Evolutionary conservation across 2,113 vertebrate genomes (phyloP).

Genomic region (Syngnathus typhle): DNA sequence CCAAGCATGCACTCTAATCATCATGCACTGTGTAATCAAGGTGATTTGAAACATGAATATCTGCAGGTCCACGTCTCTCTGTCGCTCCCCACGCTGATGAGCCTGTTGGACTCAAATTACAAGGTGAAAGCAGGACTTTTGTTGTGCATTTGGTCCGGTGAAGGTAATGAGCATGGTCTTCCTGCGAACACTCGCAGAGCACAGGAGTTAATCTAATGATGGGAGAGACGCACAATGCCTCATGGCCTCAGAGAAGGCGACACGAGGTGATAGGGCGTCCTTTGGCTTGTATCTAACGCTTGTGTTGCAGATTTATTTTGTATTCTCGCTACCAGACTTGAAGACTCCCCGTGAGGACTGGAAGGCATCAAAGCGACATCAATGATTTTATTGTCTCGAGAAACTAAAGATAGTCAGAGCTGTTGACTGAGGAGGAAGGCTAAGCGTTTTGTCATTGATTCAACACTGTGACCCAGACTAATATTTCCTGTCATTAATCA

Average conservation of each 20-base stretch:
- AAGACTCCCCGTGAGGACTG: neutral
- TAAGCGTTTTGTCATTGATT: constrained; percentile 11
- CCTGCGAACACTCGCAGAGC: constrained; percentile 48
- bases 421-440: neutral
- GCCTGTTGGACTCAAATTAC: constrained; percentile 54
- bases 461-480: constrained; percentile 15
- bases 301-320: neutral
- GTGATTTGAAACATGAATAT: constrained; percentile 39
- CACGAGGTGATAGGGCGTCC: constrained; percentile 1
- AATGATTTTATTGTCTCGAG: constrained; percentile 6
- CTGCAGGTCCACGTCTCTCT: constrained; percentile 29
- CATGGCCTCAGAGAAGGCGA: constrained; percentile 37
- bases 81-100: constrained; percentile 42
- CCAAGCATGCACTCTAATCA: constrained; percentile 52
- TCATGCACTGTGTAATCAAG: constrained; percentile 52
- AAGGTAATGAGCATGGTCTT: constrained; percentile 60
- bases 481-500: constrained; percentile 11
- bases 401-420: neutral
- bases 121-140: constrained; percentile 57
- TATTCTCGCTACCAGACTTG: constrained; percentile 9
- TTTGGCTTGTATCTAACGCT: constrained; percentile 8
- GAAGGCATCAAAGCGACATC: constrained; percentile 1
- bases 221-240: constrained; percentile 34
- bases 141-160: constrained; percentile 30
- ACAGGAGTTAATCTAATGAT: constrained; percentile 67